Conservation (phyloP, 2,888 invertebrate species). For the Diabrotica balteata region DNA sequence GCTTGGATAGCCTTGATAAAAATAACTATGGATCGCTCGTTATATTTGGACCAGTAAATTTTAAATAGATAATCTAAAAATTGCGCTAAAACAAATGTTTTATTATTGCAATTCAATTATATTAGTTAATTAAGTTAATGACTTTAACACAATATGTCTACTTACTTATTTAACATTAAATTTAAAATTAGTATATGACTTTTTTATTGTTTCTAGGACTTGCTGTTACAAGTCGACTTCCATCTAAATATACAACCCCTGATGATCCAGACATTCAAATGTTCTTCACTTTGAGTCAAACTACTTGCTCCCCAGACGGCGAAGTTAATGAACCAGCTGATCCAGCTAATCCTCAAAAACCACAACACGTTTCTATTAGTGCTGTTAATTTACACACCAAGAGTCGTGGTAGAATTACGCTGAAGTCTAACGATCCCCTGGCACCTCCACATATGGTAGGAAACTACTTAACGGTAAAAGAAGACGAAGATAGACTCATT, state of each 20-base stretch:
- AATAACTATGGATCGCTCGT: no score
- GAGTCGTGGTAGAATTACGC: conserved; percentile 68
- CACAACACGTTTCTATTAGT: conserved; percentile 57
- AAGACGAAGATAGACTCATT: conserved; percentile 68
- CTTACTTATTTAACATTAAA: not conserved
- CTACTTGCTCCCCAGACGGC: conserved; percentile 60
- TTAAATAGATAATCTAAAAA: no score
- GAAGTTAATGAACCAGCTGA: conserved; percentile 59
- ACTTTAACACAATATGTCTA: not conserved
- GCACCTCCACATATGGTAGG: conserved; percentile 74
- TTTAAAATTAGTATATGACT: not conserved
- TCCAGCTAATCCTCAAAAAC: conserved; percentile 46
- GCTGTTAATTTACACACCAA: conserved; percentile 70
- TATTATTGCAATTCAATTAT: no score
- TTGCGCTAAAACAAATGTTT: no score
- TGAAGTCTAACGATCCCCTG: conserved; percentile 72
- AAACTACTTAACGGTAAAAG: conserved; percentile 73
- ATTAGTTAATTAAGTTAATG: no score
- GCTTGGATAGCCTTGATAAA: no score
- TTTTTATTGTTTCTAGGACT: conserved; percentile 5
- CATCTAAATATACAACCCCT: conserved; percentile 36
- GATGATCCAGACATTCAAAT: conserved; percentile 68
- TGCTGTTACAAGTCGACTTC: conserved; percentile 31
- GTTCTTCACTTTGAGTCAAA: conserved; percentile 67
- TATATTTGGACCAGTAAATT: no score